Base-by-base conservation (phyloP, 35 echinoderm and acorn worm species). In the Diadema setosum region DNA sequence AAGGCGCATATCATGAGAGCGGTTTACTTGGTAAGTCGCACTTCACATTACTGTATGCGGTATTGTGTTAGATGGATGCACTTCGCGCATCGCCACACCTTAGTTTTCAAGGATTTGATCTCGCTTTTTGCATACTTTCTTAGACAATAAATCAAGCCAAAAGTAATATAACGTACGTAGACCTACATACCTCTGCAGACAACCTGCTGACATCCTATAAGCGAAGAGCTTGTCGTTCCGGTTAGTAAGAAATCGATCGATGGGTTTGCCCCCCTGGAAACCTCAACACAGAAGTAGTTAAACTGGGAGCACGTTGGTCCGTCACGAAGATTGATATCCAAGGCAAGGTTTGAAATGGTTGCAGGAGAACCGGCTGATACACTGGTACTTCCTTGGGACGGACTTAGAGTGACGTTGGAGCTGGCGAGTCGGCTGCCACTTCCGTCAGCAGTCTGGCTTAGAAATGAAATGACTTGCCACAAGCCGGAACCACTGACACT, bases 291-390 rank as follows among this genome's bases (percentile, higher is more conserved):
- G 5, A 44, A 12, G 44, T 78, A 44, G 24, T 24, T 78, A 23
- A 78, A 78, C 5, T 42, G 27, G 37, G 73, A 78, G 25, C 73
- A 78, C 16, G 73, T 78, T 78, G 73, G 73, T 44, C 73, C 73
- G n/a, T 44, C 73, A 4, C n/a, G 29, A 9, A 78, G 39, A 78
- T 78, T 36, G 18, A 78, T 4, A 41, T 41, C 44, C 9, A 78
- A 15, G 5, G 36, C 33, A 78, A 78, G 17, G 12, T 39, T 44
- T 14, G 33, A 39, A 24, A 78, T 78, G 12, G 6, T 17, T 20
- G 73, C 35, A 39, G 73, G 73, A 12, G 8, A 3, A 4, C 73
- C 73, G 44, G 73, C 73, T 8, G 18, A 41, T 39, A 78, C 25
- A 24, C 73, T 36, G 39, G 36, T 42, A 24, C 24, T 24, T 21